These are phyloP conservation scores for Drosophila tripunctata DNA, from an alignment of 2,888 invertebrate genomes.

Conservation along the genomic window DNA sequence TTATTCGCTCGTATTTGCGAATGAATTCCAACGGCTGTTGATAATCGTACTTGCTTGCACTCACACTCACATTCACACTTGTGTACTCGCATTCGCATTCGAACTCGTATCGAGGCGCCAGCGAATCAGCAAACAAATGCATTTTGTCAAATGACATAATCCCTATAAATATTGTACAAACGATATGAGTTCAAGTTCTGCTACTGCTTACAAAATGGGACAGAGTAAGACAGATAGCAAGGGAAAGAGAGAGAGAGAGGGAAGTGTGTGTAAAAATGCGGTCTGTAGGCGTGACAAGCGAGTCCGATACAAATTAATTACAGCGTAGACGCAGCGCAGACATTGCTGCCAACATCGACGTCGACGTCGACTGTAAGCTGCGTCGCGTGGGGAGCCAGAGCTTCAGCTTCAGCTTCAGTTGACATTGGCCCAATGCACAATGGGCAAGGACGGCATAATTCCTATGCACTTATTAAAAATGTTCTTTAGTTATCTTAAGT, in stretches of 20 bases:
- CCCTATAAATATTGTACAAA: conserved; percentile 62
- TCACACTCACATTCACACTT: background rate
- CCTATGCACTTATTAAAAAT: too few species aligned
- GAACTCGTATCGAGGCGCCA: conserved; percentile 26
- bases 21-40: background rate
- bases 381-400: conserved; percentile 34
- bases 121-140: conserved; percentile 54
- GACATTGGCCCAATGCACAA: too few species aligned
- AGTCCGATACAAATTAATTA: conserved; percentile 66
- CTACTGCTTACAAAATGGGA: conserved; percentile 19
- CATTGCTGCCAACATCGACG: conserved; percentile 13
- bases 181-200: conserved; percentile 46
- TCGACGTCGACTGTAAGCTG: background rate
- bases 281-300: conserved; percentile 54
- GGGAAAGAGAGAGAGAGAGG: background rate
- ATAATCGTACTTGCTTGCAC: background rate
- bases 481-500: too few species aligned
- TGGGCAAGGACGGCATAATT: too few species aligned
- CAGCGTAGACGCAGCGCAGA: conserved; percentile 61
- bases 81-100: background rate
- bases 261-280: conserved; percentile 11
- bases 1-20: conserved; percentile 9
- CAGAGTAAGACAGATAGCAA: background rate
- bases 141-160: conserved; percentile 67
- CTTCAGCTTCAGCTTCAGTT: conserved; percentile 14